Percentiles rank a stretch among this genome's conserved stretches.
Evolutionary conservation across 2,888 invertebrate species (phyloP).

Genomic region (Bombylius major): DNA sequence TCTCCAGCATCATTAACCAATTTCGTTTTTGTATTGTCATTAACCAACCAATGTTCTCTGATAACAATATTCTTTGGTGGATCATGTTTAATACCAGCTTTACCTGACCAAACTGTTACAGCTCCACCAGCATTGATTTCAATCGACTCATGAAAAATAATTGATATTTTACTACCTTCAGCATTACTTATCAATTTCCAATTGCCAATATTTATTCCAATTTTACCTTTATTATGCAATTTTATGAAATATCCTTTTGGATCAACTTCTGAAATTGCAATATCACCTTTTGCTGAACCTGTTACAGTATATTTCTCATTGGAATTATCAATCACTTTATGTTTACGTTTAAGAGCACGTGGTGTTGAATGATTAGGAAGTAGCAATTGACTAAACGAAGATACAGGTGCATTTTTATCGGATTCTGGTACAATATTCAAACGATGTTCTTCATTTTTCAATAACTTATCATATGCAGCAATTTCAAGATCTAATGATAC

Average conservation of each 20-base stretch:
- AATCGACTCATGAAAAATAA: slow-evolving; percentile 82
- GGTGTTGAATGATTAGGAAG: slow-evolving; percentile 28
- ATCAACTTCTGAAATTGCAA: slow-evolving; percentile 77
- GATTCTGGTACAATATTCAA: slow-evolving; percentile 31
- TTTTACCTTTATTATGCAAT: slow-evolving; percentile 74
- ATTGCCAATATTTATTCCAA: slow-evolving; percentile 44
- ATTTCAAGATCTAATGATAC: slow-evolving; percentile 82
- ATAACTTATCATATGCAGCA: slow-evolving; percentile 75
- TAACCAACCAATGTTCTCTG: slow-evolving; percentile 82
- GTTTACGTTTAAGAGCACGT: slow-evolving; percentile 41
- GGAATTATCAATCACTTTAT: slow-evolving; percentile 43
- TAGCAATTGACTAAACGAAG: slow-evolving; percentile 12
- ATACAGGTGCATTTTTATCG: slow-evolving; percentile 6
- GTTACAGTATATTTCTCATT: slow-evolving; percentile 65
- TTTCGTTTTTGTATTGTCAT: slow-evolving; percentile 69
- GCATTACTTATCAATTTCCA: slow-evolving; percentile 77
- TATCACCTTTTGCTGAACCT: slow-evolving; percentile 64
- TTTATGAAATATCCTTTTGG: slow-evolving; percentile 80
- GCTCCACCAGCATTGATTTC: slow-evolving; percentile 66
- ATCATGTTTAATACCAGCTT: slow-evolving; percentile 69
- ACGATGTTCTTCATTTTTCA: slow-evolving; percentile 66
- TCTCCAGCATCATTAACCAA: slow-evolving; percentile 72
- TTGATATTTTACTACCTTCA: slow-evolving; percentile 67
- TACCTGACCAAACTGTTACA: slow-evolving; percentile 83
- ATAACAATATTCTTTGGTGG: slow-evolving; percentile 83